Conservation (phyloP, 1,140 invertebrate species). For the Manduca sexta region DNA sequence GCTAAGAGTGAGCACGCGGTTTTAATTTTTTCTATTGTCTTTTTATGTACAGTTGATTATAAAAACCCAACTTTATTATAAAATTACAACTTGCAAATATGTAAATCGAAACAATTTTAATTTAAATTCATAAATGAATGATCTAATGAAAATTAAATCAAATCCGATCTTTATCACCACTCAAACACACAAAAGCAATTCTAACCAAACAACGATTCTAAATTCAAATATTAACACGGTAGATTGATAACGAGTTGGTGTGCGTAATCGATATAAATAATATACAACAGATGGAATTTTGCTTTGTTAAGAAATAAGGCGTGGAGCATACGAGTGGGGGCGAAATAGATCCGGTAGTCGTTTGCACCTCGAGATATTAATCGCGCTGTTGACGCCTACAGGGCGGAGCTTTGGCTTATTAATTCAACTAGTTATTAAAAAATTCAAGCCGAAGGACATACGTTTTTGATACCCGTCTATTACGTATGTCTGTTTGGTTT, state of each 20-base stretch:
- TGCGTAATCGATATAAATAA: conserved; percentile 40
- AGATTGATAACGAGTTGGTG: conserved; percentile 5
- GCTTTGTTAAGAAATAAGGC: conserved; percentile 26
- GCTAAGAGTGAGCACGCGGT: no score
- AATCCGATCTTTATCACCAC: no score
- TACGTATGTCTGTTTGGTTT: no score
- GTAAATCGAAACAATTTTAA: no score
- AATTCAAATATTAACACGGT: not conserved
- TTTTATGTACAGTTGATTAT: no score
- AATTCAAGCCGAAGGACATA: conserved; percentile 49
- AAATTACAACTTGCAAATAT: no score
- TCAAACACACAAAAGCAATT: not conserved
- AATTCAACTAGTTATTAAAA: conserved; percentile 62
- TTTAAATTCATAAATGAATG: no score
- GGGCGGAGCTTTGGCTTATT: conserved; percentile 60
- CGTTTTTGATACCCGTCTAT: not conserved
- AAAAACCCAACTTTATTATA: no score
- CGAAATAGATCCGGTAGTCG: conserved; percentile 38
- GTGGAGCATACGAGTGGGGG: conserved; percentile 23
- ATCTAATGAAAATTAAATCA: no score
- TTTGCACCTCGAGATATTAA: conserved; percentile 43
- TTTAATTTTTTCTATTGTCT: no score
- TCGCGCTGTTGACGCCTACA: conserved; percentile 59
- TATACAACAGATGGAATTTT: conserved; percentile 38
- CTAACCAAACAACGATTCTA: not conserved